phyloP scores from a whole-genome alignment of 2,888 invertebrate genomes.

The Prenolepis imparis region DNA sequence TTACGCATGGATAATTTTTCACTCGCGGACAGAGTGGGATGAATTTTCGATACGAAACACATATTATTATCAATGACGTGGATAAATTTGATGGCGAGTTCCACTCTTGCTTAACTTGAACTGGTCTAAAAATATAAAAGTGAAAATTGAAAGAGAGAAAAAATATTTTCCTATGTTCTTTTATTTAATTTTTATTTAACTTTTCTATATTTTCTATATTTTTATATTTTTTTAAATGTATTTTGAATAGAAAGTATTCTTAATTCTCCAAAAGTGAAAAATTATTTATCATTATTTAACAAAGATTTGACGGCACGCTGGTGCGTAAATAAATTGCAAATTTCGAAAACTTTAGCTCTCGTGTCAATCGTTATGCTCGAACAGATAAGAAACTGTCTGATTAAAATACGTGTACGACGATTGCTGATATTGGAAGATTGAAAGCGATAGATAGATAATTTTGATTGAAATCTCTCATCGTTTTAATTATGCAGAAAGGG shows the following conservation, averaged over 20 bases:
- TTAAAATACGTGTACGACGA: constrained; percentile 14
- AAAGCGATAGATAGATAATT: constrained; percentile 24
- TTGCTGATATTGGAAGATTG: constrained; percentile 21
- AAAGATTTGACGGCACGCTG: not conserved
- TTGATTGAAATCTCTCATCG: constrained; percentile 14
- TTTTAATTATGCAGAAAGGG: constrained; percentile 76
- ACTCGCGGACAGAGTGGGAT: not conserved
- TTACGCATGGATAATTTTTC: constrained; percentile 12
- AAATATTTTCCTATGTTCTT: not conserved
- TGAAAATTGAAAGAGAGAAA: not conserved
- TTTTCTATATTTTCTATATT: not conserved
- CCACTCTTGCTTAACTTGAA: not conserved
- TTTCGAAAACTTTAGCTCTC: constrained; percentile 4
- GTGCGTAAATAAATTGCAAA: not conserved
- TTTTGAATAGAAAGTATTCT: constrained; percentile 7
- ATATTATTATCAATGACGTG: constrained; percentile 21
- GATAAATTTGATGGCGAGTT: constrained; percentile 11
- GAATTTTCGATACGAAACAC: constrained; percentile 25
- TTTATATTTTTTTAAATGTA: not conserved
- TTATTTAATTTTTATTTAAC: not conserved
- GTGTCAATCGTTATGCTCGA: constrained; percentile 30
- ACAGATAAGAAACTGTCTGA: not conserved
- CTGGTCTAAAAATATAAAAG: not conserved
- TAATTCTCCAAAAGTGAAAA: constrained; percentile 9
- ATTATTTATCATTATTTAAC: constrained; percentile 19